Evolutionary conservation across 2,888 invertebrate species (phyloP), one percentile per base, ranked within the genome.

Genomic region (Ornithoptera alexandrae): DNA sequence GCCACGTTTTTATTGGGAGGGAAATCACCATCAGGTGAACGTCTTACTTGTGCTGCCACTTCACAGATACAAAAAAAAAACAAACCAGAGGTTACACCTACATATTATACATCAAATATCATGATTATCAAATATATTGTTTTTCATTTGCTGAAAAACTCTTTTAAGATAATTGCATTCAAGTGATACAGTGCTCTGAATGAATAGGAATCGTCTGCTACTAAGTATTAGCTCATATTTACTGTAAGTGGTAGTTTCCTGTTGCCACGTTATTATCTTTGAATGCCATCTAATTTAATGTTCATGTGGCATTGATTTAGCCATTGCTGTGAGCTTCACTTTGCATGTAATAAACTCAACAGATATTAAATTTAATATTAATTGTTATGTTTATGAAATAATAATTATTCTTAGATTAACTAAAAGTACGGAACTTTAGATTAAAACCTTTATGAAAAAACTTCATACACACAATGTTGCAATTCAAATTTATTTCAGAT

Each of bases 241-340:
- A 67, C 67, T 62, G 67, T 57, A 67, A 67, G 62, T 67, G 67
- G 57, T 24, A n/a, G 57, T 67, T 58, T 67, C 67, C 67, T 56
- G 67, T 67, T 57, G n/a, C 24, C 7, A 17, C 62, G 58, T 57
- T 46, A 57, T 67, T 39, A 68, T 66, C 61, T 62, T 24, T 56
- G 39, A 61, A 69, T 42, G 62, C 42, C 58, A 65, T 69, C 46
- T 57, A 56, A 62, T 69, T 69, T 69, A 39, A 62, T 65, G 65
- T 65, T 50, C 62, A 60, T 67, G 24, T 24, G 67, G 57, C 67
- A 62, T 67, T 67, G 62, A 57, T 62, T 56, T 62, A 62, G 50
- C 67, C 36, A 7, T 57, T 57, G 8, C 20, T 57, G 18, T 57
- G 18, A 50, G 18, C 18, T 50, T 50, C 50, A 18, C 18, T 50